Evolutionary conservation across 2,888 invertebrate species (phyloP).

Genomic region (Pristionchus arcanus): DNA sequence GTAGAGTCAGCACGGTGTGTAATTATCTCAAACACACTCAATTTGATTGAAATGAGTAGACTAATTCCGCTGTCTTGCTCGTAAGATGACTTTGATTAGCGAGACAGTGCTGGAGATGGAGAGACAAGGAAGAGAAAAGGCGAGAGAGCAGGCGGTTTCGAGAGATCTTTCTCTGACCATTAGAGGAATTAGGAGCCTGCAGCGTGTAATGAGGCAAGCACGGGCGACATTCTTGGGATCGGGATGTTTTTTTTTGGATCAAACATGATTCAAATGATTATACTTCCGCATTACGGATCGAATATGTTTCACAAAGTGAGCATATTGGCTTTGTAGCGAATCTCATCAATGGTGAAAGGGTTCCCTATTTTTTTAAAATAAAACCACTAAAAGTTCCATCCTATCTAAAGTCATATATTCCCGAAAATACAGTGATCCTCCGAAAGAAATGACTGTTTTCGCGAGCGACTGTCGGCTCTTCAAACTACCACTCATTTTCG

Average conservation of each 20-base stretch:
- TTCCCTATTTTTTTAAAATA: too few species aligned
- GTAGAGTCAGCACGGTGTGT: not conserved
- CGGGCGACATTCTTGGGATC: not conserved
- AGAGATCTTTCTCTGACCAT: not conserved
- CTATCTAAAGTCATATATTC: not conserved
- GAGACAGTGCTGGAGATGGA: not conserved
- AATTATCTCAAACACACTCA: conserved; percentile 42
- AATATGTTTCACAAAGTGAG: not conserved
- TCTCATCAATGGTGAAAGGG: not conserved
- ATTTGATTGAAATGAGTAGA: conserved; percentile 50
- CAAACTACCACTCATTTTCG: conserved; percentile 34
- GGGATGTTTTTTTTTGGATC: not conserved
- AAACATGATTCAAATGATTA: not conserved
- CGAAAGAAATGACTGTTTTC: not conserved
- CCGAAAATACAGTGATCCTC: not conserved
- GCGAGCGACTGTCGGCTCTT: not conserved
- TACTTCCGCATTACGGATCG: not conserved
- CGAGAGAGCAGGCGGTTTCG: not conserved
- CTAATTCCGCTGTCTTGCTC: not conserved
- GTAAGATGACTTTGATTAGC: conserved; percentile 52
- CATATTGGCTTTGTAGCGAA: not conserved
- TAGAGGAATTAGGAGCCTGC: not conserved
- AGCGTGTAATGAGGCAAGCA: conserved; percentile 21
- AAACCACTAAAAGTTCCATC: not conserved
- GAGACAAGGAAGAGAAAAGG: not conserved